These are phyloP conservation scores for Epizoanthus stellaris DNA, from an alignment of 92 coral and sea anemone species.

Conservation along the genomic window DNA sequence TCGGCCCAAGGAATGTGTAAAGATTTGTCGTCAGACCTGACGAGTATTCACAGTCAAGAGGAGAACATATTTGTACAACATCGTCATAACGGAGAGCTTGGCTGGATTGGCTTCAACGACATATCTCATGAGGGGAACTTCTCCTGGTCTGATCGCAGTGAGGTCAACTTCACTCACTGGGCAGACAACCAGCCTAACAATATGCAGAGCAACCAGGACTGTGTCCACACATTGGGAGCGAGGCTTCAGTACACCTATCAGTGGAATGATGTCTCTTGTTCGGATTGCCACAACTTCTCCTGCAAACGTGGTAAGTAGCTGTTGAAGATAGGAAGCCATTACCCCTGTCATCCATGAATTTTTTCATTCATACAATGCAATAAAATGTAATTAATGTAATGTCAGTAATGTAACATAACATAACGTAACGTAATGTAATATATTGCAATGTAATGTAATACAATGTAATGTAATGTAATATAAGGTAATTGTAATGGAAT, in stretches of 20 bases:
- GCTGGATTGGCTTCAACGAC: slow-evolving; percentile 77
- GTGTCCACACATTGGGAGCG: slow-evolving; percentile 69
- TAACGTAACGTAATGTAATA: no score
- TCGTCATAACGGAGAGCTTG: slow-evolving; percentile 41
- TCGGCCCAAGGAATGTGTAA: background rate
- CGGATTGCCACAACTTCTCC: slow-evolving; percentile 57
- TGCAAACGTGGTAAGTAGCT: slow-evolving; percentile 56
- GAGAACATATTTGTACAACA: slow-evolving; percentile 11
- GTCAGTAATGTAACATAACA: no score
- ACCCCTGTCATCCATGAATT: no score
- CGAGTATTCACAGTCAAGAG: slow-evolving; percentile 2
- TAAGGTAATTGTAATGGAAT: no score
- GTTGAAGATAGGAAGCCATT: no score
- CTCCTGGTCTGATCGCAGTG: slow-evolving; percentile 57
- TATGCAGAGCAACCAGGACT: slow-evolving; percentile 53
- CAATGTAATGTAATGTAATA: no score
- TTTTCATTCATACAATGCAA: no score
- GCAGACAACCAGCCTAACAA: slow-evolving; percentile 63
- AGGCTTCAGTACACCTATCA: slow-evolving; percentile 32
- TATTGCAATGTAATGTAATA: no score
- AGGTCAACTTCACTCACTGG: slow-evolving; percentile 61
- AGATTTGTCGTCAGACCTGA: background rate
- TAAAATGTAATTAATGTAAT: no score
- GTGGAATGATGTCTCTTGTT: slow-evolving; percentile 71
- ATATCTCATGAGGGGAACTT: slow-evolving; percentile 54